Conservation (phyloP, 2,888 invertebrate species). For the Lithophane ornitopus region DNA sequence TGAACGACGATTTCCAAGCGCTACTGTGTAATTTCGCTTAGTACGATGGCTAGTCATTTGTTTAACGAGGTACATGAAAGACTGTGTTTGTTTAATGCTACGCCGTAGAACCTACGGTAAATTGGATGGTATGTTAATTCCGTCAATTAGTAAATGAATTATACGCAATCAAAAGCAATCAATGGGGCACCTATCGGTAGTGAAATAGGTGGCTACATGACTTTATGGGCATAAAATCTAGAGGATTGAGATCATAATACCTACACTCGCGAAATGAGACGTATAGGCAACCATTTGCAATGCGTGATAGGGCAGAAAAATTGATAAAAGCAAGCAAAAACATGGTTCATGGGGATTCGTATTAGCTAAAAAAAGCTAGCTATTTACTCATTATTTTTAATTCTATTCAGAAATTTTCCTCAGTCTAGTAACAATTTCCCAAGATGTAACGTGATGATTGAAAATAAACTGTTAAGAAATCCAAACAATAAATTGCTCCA, state of each 20-base stretch:
- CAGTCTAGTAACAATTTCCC: no score
- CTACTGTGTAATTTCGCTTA: constrained; percentile 40
- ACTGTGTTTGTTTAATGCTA: constrained; percentile 20
- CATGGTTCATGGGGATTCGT: background rate
- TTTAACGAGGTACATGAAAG: constrained; percentile 1
- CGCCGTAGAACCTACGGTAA: background rate
- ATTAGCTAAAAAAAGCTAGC: background rate
- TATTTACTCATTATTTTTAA: background rate
- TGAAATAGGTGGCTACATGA: background rate
- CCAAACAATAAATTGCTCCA: background rate
- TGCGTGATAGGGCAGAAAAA: background rate
- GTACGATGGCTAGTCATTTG: constrained; percentile 18
- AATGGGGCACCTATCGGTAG: background rate
- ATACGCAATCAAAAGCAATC: background rate
- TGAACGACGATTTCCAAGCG: constrained; percentile 29
- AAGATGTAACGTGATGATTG: background rate
- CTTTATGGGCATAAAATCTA: background rate
- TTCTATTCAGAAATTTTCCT: background rate
- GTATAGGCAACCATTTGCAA: background rate
- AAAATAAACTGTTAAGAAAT: background rate
- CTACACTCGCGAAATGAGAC: background rate
- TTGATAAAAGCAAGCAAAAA: background rate
- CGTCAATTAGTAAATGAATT: background rate
- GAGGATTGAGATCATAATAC: background rate
- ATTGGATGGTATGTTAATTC: background rate